Conservation (phyloP, 2,797 vertebrate species). For the Enteromius trimaculatus region DNA sequence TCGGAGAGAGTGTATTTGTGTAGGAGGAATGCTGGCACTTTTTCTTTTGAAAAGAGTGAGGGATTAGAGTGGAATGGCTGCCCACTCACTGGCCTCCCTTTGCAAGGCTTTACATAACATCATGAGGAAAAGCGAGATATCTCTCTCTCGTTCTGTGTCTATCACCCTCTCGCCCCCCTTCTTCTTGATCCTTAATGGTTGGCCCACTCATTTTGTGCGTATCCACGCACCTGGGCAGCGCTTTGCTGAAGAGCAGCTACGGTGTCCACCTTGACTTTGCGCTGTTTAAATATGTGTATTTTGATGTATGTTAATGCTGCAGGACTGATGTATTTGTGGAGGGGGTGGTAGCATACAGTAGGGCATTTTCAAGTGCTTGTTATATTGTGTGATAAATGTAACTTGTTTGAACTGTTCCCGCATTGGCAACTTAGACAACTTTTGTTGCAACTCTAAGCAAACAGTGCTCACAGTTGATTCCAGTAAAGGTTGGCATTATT, state of each 20-base stretch:
- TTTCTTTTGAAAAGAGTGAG: conserved; percentile 53
- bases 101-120: conserved; percentile 60
- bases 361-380: conserved; percentile 21
- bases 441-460: neutral
- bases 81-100: conserved; percentile 59
- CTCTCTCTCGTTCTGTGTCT: conserved; percentile 20
- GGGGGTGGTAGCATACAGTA: conserved; percentile 1
- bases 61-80: conserved; percentile 59
- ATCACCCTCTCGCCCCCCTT: conserved; percentile 24
- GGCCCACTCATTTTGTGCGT: conserved; percentile 43
- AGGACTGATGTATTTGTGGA: conserved; percentile 1
- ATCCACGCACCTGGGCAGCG: conserved; percentile 57
- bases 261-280: conserved; percentile 27
- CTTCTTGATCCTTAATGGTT: conserved; percentile 32
- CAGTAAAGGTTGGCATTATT: neutral
- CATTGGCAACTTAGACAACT: neutral
- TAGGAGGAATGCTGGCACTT: conserved; percentile 55
- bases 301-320: conserved; percentile 7
- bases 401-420: conserved; percentile 1
- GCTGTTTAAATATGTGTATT: conserved; percentile 37
- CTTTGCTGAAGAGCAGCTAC: conserved; percentile 27
- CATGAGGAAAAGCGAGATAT: conserved; percentile 23
- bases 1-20: conserved; percentile 55
- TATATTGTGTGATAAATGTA: conserved; percentile 23
- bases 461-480: neutral